Evolutionary conservation across 2,888 invertebrate genomes (phyloP), one percentile per base, ranked within the genome.

Genomic region (Proisotoma minuta): DNA sequence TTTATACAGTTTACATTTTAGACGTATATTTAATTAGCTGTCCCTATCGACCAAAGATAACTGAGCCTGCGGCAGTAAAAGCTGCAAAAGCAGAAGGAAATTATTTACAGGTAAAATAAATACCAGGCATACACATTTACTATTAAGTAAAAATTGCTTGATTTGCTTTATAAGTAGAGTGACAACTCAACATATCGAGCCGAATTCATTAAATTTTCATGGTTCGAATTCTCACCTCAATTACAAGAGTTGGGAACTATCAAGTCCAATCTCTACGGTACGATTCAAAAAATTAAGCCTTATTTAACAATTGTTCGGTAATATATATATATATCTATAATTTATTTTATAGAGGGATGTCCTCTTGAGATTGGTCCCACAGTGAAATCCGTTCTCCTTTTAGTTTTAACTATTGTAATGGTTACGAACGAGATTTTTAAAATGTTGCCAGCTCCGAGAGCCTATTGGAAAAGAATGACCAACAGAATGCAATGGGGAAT

Each of bases 311-410:
- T n/a, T n/a, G n/a, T n/a, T n/a, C n/a, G n/a, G n/a, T n/a, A n/a
- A n/a, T n/a, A n/a, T n/a, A n/a, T n/a, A n/a, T n/a, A n/a, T n/a
- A n/a, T n/a, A n/a, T n/a, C n/a, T n/a, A n/a, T n/a, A n/a, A n/a
- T 34, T 34, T 8, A 34, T 34, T 10, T 34, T 34, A 10, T 34
- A 66, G 64, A 62, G 28, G 70, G 67, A 10, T 72, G 72, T 58
- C 72, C 71, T 27, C 57, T 72, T 57, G 72, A 72, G 60, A 71
- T 72, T 50, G 72, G 72, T 8, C 71, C 70, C 1, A 72, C 72
- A 8, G 70, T 72, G 23, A 72, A 72, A 57, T 71, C 71, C 5
- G 64, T 72, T 8, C 61, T 71, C 4, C 59, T 72, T 1, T 56
- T 72, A 15, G 63, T 66, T 0, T 64, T 72, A 20, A 70, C 69